phyloP scores from a whole-genome alignment of 2,888 invertebrate species.

The Torymus auratus region DNA sequence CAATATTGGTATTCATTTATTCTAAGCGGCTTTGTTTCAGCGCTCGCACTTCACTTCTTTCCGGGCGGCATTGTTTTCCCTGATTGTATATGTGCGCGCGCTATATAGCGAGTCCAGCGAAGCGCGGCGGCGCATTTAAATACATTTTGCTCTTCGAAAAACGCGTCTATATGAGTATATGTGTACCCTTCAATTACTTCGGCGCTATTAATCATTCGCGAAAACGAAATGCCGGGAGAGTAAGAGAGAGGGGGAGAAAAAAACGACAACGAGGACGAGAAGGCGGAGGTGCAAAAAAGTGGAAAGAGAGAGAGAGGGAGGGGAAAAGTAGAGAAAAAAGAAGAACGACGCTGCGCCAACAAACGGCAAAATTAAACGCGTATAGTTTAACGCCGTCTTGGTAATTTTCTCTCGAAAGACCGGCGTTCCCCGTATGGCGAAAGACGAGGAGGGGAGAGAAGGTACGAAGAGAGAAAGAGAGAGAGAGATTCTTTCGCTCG shows the following conservation, averaged over 20 bases:
- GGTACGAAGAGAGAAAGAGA: not conserved
- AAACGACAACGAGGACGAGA: not conserved
- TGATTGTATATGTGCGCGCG: conserved; percentile 20
- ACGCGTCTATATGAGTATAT: not conserved
- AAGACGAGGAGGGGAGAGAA: not conserved
- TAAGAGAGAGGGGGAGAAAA: not conserved
- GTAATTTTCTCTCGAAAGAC: conserved; percentile 57
- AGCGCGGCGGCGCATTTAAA: conserved; percentile 38
- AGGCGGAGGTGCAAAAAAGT: not conserved
- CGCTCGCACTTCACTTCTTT: conserved; percentile 34
- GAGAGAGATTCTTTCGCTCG: conserved; percentile 22
- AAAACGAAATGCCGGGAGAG: conserved; percentile 36
- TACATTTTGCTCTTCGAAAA: conserved; percentile 45
- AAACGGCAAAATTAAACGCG: conserved; percentile 57
- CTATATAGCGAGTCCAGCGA: not conserved
- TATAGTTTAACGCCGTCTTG: conserved; percentile 57
- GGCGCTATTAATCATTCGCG: conserved; percentile 55
- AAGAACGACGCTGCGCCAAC: conserved; percentile 38
- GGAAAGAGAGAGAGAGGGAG: conserved; percentile 4
- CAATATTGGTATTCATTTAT: conserved; percentile 51
- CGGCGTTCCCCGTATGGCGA: conserved; percentile 41
- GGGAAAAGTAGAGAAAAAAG: not conserved
- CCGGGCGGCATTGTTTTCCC: conserved; percentile 44
- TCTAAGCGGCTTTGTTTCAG: conserved; percentile 53
- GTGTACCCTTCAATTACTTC: conserved; percentile 51